Evolutionary conservation across 2,888 invertebrate species (phyloP), one percentile per base, ranked within the genome.

Genomic region (Cinara cedri): DNA sequence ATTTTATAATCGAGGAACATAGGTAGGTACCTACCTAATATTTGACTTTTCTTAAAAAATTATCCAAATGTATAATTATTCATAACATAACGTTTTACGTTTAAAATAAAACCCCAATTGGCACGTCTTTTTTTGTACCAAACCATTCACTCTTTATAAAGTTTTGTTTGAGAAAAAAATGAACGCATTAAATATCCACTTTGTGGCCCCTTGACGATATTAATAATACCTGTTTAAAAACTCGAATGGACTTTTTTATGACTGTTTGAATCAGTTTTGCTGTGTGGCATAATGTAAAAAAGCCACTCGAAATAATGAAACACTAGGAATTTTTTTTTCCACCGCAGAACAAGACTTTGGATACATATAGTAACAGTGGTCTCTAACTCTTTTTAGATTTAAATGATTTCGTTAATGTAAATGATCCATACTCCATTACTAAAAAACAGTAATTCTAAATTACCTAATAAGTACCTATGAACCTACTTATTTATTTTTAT

Each of bases 141-240:
- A 57, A 55, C 46, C 55, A 57, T 76, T 76, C 76, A 66, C 57
- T 68, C 66, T 76, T 66, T 76, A 68, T 75, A 66, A 66, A 76
- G 66, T 66, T 76, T 68, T 76, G 57, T 76, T 76, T 68, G 55
- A 68, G 51, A 42, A 42, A 55, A 60, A 26, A 46, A 60, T 4
- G 60, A 68, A 68, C 46, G 57, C 76, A 68, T 75, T 75, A 75
- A 75, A 75, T 75, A 66, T 68, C 76, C 66, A 76, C 76, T 76
- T 65, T 76, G 65, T 65, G 55, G 66, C 66, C 76, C 66, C 66
- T 66, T 55, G 55, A 34, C 55, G 66, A 68, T 68, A 76, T 76
- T 76, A 76, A 76, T 76, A 76, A 76, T 76, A 76, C 76, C 76
- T 76, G 65, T 76, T 76, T 66, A 76, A 76, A 75, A 68, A 76